Percentiles rank a stretch among this genome's conserved stretches.
Conservation (phyloP, 35 echinoderm and acorn worm genomes). For the Apostichopus parvimensis region DNA sequence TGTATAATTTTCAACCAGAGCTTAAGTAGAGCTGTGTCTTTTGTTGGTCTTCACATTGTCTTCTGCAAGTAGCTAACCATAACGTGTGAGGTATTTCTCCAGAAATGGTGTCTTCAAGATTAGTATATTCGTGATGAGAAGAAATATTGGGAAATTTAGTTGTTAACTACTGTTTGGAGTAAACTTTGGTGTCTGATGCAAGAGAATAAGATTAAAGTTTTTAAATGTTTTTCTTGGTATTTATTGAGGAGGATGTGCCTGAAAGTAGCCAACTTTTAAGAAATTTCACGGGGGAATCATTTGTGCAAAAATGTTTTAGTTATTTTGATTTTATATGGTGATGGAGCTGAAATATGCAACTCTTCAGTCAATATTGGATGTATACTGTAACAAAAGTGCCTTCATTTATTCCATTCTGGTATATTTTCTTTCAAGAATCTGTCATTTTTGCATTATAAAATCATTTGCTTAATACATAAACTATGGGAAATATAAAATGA, state of each 20-base stretch:
- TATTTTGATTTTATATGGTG: constrained; percentile 10
- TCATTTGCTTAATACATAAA: constrained; percentile 7
- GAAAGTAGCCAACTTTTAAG: background rate
- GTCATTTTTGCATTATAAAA: constrained; percentile 13
- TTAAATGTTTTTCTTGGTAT: no score
- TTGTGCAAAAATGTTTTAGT: background rate
- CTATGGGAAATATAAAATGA: constrained; percentile 16
- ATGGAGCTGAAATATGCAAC: constrained; percentile 48
- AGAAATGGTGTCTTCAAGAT: no score
- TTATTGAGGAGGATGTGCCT: background rate
- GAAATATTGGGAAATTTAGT: no score
- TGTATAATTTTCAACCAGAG: no score
- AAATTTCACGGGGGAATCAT: background rate
- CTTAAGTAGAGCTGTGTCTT: no score
- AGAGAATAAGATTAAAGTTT: no score
- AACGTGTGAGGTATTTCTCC: no score
- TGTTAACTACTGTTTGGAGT: no score
- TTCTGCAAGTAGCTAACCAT: no score
- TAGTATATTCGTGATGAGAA: no score
- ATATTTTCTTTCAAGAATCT: constrained; percentile 35
- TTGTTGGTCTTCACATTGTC: no score
- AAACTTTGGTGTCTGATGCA: no score
- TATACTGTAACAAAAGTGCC: constrained; percentile 22
- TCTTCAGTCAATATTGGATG: background rate
- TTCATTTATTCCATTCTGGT: constrained; percentile 28